Evolutionary conservation across 2,888 invertebrate species (phyloP), one percentile per base, ranked within the genome.

Genomic region (Pristionchus entomophagus): DNA sequence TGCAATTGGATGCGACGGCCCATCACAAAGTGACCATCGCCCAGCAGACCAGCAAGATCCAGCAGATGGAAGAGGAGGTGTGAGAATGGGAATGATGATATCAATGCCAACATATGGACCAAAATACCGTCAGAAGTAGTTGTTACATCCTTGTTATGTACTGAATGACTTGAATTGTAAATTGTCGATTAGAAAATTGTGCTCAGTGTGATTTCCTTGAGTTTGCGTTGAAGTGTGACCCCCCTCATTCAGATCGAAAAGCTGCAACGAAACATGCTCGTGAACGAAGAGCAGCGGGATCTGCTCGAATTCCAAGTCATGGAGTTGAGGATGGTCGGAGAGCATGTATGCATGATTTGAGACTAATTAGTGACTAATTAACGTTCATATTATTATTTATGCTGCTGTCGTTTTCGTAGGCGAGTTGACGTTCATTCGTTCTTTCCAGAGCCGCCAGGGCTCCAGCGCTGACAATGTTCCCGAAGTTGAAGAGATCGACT

Each of bases 251-350:
- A 82, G 73, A 49, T 86, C 41, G 73, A 69, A n/a, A 35, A 45
- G 17, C 56, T 85, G 22, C 73, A 77, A 77, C 38, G 80, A 51
- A 87, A 91, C 82, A 62, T 91, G 56, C 87, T 88, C 26, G 88
- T 88, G 41, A 62, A 88, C 38, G 88, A 88, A 38, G 91, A 92
- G 41, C 87, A 89, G 82, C 91, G 91, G 86, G 93, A 93, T 62
- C 88, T 93, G 26, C 89, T 93, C 59, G 93, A 93, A 86, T 93
- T 93, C 84, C 93, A 93, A 88, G 87, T 91, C 38, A 87, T 91
- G 56, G 92, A 92, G 85, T 87, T 91, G 89, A 87, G 89, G 69
- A 85, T 88, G 65, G 51, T 86, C 83, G 53, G 73, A 22, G 41
- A 85, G 41, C 53, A 85, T 35, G 85, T 56, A 53, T 38, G 86